Conservation (phyloP, 1,140 invertebrate species). For the Ylistrum balloti region DNA sequence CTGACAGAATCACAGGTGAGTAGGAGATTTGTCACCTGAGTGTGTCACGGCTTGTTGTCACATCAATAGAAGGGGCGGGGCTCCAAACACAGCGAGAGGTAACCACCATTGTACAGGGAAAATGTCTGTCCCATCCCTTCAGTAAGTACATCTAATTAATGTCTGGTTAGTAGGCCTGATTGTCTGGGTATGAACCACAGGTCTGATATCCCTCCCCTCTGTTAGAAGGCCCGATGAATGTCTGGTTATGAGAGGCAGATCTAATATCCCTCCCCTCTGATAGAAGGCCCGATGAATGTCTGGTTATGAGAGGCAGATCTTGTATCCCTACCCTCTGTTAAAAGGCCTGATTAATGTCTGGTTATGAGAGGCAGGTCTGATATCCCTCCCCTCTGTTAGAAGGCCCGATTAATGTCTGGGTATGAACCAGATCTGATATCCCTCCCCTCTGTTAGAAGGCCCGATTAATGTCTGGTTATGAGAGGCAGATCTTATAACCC, state of each 20-base stretch:
- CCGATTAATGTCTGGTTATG: too few relatives aligned
- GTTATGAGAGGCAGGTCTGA: neutral
- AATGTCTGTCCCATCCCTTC: neutral
- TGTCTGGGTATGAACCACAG: too few relatives aligned
- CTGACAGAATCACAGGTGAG: too few relatives aligned
- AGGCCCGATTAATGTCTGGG: neutral
- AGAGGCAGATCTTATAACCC: too few relatives aligned
- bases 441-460: too few relatives aligned
- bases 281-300: neutral
- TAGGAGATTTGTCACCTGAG: too few relatives aligned
- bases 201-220: neutral
- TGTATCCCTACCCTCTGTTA: neutral
- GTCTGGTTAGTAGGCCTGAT: too few relatives aligned
- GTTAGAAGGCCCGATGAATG: neutral
- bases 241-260: neutral
- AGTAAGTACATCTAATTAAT: too few relatives aligned
- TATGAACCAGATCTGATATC: neutral
- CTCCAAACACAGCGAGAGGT: neutral
- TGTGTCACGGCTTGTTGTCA: neutral
- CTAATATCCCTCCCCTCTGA: neutral
- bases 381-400: neutral
- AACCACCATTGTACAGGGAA: neutral
- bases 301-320: neutral
- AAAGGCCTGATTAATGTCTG: conserved; percentile 1
- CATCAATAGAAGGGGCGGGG: neutral